phyloP scores from a whole-genome alignment of 2,113 vertebrate genomes.

The Hippolais icterina region DNA sequence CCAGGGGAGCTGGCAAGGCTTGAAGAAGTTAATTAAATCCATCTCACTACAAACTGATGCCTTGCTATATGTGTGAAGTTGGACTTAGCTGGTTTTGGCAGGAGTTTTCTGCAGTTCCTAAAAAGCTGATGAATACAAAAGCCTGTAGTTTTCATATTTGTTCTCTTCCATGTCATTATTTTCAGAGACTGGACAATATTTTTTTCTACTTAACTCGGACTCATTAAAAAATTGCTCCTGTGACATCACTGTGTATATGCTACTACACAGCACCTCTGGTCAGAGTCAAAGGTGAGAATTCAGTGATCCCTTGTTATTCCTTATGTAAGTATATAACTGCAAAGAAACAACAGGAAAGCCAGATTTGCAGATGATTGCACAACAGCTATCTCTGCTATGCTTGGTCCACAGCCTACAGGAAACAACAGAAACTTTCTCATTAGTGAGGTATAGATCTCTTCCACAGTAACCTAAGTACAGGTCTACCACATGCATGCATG shows the following conservation, averaged over 20 bases:
- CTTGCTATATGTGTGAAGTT: neutral
- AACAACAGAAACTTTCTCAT: neutral
- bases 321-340: neutral
- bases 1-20: neutral
- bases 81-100: neutral
- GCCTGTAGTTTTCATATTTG: neutral
- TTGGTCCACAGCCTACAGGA: neutral
- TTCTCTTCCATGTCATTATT: neutral
- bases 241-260: neutral
- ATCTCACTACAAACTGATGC: neutral
- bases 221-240: neutral
- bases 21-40: neutral
- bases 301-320: neutral
- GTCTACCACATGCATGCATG: accelerated
- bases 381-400: neutral
- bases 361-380: neutral
- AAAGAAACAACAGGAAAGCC: neutral
- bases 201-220: neutral
- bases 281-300: neutral
- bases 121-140: neutral
- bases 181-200: neutral
- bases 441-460: neutral
- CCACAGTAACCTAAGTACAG: neutral
- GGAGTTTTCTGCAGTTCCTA: neutral
- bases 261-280: neutral